These are phyloP conservation scores for Volucella bombylans DNA, from an alignment of 2,888 invertebrate genomes.

Conservation along the genomic window DNA sequence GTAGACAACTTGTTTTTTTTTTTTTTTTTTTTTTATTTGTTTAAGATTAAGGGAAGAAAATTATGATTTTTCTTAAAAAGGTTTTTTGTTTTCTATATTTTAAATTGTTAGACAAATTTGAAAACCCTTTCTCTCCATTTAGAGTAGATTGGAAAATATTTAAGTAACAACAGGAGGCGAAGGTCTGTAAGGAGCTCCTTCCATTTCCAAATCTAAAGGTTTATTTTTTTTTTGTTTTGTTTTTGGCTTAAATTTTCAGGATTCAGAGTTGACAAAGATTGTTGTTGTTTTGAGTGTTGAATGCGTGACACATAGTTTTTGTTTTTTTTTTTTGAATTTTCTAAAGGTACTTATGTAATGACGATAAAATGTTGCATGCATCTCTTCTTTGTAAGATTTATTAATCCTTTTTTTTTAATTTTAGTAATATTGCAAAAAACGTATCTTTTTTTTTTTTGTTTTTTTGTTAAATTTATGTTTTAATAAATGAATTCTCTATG, in stretches of 20 bases:
- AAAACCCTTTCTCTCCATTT: constrained; percentile 51
- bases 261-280: constrained; percentile 54
- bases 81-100: constrained; percentile 22
- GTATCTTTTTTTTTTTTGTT: neutral
- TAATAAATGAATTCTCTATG: constrained; percentile 58
- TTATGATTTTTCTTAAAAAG: constrained; percentile 20
- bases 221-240: constrained; percentile 37
- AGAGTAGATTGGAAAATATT: constrained; percentile 56
- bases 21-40: constrained; percentile 19
- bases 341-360: constrained; percentile 74
- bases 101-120: constrained; percentile 60
- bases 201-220: constrained; percentile 54
- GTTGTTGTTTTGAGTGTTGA: constrained; percentile 43
- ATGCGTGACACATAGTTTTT: constrained; percentile 43
- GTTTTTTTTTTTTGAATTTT: constrained; percentile 19
- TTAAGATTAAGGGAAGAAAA: constrained; percentile 15
- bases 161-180: constrained; percentile 48
- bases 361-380: constrained; percentile 73
- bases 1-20: constrained; percentile 8
- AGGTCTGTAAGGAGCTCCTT: constrained; percentile 60
- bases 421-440: constrained; percentile 37
- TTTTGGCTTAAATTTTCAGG: constrained; percentile 33
- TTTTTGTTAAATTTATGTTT: constrained; percentile 23
- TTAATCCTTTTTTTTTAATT: constrained; percentile 23
- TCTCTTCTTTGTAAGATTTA: constrained; percentile 13